Evolutionary conservation across 2,888 invertebrate species (phyloP), one percentile per base, ranked within the genome.

Genomic region (Parelbella ahira): DNA sequence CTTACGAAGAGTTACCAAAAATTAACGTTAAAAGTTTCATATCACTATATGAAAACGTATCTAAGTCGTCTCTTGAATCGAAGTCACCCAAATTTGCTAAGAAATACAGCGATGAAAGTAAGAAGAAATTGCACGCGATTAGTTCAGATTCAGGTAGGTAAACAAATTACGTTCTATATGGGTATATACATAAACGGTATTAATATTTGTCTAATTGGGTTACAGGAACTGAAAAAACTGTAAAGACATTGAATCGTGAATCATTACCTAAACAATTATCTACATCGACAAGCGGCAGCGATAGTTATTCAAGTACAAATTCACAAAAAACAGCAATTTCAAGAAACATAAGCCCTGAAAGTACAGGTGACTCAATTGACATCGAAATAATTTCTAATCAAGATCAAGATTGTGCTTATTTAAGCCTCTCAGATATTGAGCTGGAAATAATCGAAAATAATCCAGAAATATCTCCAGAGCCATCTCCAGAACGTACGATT

Each of bases 1-100:
- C 87, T 6, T 86, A 65, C 46, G 84, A 84, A 41, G 82, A 86
- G 54, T 60, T 87, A 25, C 86, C 84, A 13, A 82, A 77, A 69
- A 74, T 76, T 25, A 82, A 72, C 49, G 84, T 87, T 0, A 84
- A 82, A 59, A 81, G 58, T 47, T 77, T 86, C 38, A 83, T 87
- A 60, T 73, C 79, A 7, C 54, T 83, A 5, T 87, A 83, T 49
- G 87, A 87, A 65, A 77, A 64, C 45, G 84, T 74, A 18, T 68
- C 83, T 2, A 79, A 77, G 50, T 60, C 63, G 43, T 60, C 68
- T 47, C 47, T 60, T 2, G 53, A 61, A 25, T 43, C 61, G 3
- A 72, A 56, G 42, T 54, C 64, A 28, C 28, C 41, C 4, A 12
- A 33, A 12, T 5, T 8, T 9, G 38, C 51, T 4, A 66, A 62